Evolutionary conservation across 2,888 invertebrate genomes (phyloP), one percentile per base, ranked within the genome.

Genomic region (Iphiclides podalirius): DNA sequence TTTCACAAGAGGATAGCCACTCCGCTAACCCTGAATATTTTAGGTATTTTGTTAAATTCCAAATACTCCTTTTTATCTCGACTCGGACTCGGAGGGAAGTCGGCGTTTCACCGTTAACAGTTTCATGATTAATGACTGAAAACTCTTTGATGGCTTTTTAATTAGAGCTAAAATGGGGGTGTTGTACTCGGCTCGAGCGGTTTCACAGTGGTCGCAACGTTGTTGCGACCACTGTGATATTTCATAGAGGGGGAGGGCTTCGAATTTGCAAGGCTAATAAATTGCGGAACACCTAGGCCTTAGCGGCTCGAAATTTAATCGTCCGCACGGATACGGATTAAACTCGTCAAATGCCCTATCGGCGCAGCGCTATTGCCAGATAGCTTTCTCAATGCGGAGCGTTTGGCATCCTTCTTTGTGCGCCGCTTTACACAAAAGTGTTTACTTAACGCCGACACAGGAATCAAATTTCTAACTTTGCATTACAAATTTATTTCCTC

Each of bases 71-170:
- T 84, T 76, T 86, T 82, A 80, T 73, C 70, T 72, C 66, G 49
- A 62, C 61, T 71, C 60, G 68, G 72, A 74, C 74, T 78, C 63
- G 67, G 41, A 72, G 78, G 77, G 72, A 80, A 85, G 84, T 79
- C 79, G 75, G 81, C 75, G 83, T 87, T n/a, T 83, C 82, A 84
- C 70, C 73, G 86, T 81, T 88, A 87, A 87, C 88, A 87, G 87
- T 87, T 86, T 83, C 87, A 86, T 88, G 89, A 89, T 89, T 88
- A 88, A 89, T 89, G 88, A 81, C 83, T 85, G 79, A 86, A 86
- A 88, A 89, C 84, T 88, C 88, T 88, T 89, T 88, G 87, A 89
- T 88, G 85, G 88, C 84, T 88, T 89, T 89, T 89, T 89, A 89
- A 88, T 89, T 89, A 89, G 87, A 87, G 87, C 84, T 84, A 82